phyloP scores from a whole-genome alignment of 1,140 invertebrate species.

The Pseudomyrmex flavicornis region DNA sequence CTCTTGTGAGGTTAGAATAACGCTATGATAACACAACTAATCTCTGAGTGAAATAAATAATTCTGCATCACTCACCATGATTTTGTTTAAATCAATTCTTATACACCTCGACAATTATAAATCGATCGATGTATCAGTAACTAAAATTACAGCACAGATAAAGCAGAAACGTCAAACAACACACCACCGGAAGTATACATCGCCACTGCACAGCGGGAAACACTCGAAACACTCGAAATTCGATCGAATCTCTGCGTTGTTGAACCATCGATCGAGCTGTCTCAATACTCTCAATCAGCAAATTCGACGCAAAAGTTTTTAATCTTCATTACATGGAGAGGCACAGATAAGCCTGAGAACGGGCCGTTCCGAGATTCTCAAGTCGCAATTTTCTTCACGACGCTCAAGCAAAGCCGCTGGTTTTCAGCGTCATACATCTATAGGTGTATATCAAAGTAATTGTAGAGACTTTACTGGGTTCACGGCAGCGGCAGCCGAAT shows the following conservation, averaged over 20 bases:
- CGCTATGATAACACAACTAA: not conserved
- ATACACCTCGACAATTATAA: not conserved
- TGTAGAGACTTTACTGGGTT: too few relatives aligned
- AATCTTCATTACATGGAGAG: too few relatives aligned
- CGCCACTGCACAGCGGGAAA: slow-evolving; percentile 6
- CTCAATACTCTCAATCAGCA: too few relatives aligned
- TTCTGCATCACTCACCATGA: slow-evolving; percentile 60
- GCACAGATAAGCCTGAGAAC: too few relatives aligned
- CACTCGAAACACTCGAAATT: slow-evolving; percentile 7
- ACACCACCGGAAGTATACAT: slow-evolving; percentile 31
- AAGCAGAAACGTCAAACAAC: slow-evolving; percentile 68
- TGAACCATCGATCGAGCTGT: not conserved
- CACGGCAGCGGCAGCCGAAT: too few relatives aligned
- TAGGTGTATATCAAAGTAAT: too few relatives aligned
- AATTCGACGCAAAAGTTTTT: too few relatives aligned
- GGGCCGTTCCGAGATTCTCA: too few relatives aligned
- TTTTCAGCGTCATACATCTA: too few relatives aligned
- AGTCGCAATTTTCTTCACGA: too few relatives aligned
- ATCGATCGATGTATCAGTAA: slow-evolving; percentile 38
- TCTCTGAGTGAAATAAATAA: not conserved
- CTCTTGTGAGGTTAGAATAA: slow-evolving; percentile 49
- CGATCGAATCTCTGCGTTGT: not conserved
- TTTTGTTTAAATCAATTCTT: slow-evolving; percentile 56
- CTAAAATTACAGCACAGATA: slow-evolving; percentile 19
- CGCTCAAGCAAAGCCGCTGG: too few relatives aligned